These are phyloP conservation scores for Spermophilus dauricus DNA, from an alignment of 2,113 vertebrate species.

Conservation along the genomic window DNA sequence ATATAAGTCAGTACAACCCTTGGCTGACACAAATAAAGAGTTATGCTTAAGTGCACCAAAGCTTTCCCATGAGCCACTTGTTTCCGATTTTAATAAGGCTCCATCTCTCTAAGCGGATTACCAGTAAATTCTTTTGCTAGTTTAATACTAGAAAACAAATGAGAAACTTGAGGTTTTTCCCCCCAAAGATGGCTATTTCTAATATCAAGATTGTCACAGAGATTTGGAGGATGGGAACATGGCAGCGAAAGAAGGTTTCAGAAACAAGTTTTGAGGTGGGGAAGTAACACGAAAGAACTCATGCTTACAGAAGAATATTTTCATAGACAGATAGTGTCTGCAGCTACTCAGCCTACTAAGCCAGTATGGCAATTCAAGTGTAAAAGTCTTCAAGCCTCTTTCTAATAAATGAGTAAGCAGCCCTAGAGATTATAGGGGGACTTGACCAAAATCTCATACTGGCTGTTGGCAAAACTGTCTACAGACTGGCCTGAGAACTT, in stretches of 20 bases:
- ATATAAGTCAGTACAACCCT: slow-evolving; percentile 67
- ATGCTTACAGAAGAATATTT: background rate
- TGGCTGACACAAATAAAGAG: slow-evolving; percentile 83
- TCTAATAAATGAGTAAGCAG: background rate
- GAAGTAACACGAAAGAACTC: background rate
- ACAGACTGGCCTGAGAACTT: background rate
- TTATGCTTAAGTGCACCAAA: slow-evolving; percentile 65
- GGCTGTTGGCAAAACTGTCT: background rate
- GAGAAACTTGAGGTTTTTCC: slow-evolving; percentile 74
- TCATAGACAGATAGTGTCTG: background rate
- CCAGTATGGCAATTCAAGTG: background rate
- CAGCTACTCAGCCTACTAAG: background rate
- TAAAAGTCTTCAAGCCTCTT: background rate
- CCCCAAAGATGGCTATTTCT: slow-evolving; percentile 75
- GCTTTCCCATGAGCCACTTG: slow-evolving; percentile 69
- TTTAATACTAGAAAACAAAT: slow-evolving; percentile 77
- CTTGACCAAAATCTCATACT: background rate
- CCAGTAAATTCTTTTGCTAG: slow-evolving; percentile 80
- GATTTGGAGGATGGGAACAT: background rate
- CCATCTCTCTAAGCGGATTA: slow-evolving; percentile 71
- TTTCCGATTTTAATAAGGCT: slow-evolving; percentile 87
- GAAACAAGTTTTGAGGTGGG: background rate
- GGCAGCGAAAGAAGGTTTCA: background rate
- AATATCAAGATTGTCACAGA: slow-evolving; percentile 80
- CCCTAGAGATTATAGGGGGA: background rate